Evolutionary conservation across 2,888 invertebrate genomes (phyloP).

Genomic region (Hirtodrosophila confusa): DNA sequence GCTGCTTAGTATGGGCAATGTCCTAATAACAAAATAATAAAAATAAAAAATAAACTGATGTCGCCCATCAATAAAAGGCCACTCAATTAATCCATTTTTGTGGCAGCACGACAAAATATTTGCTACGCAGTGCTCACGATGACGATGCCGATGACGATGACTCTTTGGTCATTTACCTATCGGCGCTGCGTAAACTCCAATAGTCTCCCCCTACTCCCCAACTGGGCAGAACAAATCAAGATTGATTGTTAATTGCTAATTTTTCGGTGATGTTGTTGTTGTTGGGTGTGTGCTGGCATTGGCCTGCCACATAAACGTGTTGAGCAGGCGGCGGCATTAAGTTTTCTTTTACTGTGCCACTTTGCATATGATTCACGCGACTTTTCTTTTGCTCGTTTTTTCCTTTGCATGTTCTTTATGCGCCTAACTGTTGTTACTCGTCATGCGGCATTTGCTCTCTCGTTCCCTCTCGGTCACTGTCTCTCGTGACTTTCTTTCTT

Average conservation of each 20-base stretch:
- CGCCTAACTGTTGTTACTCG: slow-evolving; percentile 41
- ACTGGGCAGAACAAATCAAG: slow-evolving; percentile 58
- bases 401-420: slow-evolving; percentile 36
- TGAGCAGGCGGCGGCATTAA: slow-evolving; percentile 20
- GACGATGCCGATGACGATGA: slow-evolving; percentile 28
- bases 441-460: slow-evolving; percentile 1
- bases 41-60: slow-evolving; percentile 18
- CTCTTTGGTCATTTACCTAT: slow-evolving; percentile 72
- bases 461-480: slow-evolving; percentile 3
- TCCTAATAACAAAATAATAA: slow-evolving; percentile 24
- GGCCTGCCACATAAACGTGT: slow-evolving; percentile 36
- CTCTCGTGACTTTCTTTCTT: slow-evolving; percentile 30
- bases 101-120: slow-evolving; percentile 37
- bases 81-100: slow-evolving; percentile 58
- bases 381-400: slow-evolving; percentile 50
- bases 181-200: slow-evolving; percentile 40
- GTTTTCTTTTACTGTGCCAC: slow-evolving; percentile 51
- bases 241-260: slow-evolving; percentile 58
- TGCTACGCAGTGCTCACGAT: slow-evolving; percentile 12
- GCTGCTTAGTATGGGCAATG: slow-evolving; percentile 39
- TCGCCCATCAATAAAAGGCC: slow-evolving; percentile 59
- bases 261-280: slow-evolving; percentile 21
- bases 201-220: slow-evolving; percentile 6
- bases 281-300: slow-evolving; percentile 38
- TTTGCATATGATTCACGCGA: slow-evolving; percentile 68